These are phyloP conservation scores for Hirtodrosophila trivittata DNA, from an alignment of 2,888 invertebrate genomes.

Conservation along the genomic window DNA sequence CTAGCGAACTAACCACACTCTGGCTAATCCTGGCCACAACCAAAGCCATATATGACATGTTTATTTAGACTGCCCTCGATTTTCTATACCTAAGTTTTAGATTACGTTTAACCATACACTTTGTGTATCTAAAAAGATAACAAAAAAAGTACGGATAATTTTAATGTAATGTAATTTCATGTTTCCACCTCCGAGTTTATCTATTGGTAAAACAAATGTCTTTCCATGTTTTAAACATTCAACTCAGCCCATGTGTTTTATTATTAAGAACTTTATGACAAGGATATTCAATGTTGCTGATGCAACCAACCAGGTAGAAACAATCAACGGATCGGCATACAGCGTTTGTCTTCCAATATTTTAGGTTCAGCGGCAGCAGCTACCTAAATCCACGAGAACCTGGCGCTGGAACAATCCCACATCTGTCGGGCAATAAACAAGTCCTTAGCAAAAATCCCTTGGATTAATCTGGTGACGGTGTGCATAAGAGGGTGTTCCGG, in stretches of 20 bases:
- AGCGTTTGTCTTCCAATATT: too few relatives aligned
- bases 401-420: too few relatives aligned
- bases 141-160: constrained; percentile 15
- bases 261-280: constrained; percentile 3
- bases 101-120: constrained; percentile 45
- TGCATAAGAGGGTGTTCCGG: too few relatives aligned
- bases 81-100: constrained; percentile 48
- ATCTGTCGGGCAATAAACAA: too few relatives aligned
- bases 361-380: too few relatives aligned
- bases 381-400: too few relatives aligned
- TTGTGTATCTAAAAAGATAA: constrained; percentile 56
- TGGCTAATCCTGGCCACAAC: constrained; percentile 15
- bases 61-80: constrained; percentile 48
- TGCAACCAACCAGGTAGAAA: constrained; percentile 10
- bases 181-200: constrained; percentile 32
- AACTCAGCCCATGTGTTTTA: constrained; percentile 9
- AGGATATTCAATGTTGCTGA: neutral
- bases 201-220: constrained; percentile 55
- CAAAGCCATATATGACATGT: constrained; percentile 54
- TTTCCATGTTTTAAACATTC: constrained; percentile 75
- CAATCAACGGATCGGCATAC: neutral
- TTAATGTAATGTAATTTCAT: constrained; percentile 25
- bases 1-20: constrained; percentile 10
- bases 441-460: too few relatives aligned
- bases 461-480: too few relatives aligned